A percentile compares a stretch with the other conserved stretches of the same genome.
These are phyloP conservation scores for Cheilosia scutellata DNA, from an alignment of 2,888 invertebrate species.

Conservation along the genomic window DNA sequence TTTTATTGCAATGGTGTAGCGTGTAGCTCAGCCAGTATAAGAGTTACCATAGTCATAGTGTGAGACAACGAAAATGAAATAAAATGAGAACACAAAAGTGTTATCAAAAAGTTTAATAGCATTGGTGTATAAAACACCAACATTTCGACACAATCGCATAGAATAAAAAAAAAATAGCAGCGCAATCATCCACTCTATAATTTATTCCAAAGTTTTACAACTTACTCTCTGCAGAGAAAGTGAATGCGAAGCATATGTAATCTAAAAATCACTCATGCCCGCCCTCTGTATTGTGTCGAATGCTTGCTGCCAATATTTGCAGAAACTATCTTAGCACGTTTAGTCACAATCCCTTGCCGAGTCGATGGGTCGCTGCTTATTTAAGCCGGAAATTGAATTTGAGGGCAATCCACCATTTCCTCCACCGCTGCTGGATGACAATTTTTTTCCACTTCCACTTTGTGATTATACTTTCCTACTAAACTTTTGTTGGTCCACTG, in stretches of 20 bases:
- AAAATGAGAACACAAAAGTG: conserved; percentile 74
- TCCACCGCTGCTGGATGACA: conserved; percentile 83
- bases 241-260: conserved; percentile 40
- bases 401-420: conserved; percentile 51
- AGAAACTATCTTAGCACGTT: conserved; percentile 96
- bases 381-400: conserved; percentile 60
- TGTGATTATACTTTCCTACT: conserved; percentile 32
- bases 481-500: conserved; percentile 33
- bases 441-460: conserved; percentile 53
- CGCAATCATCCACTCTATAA: not conserved
- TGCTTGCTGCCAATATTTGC: conserved; percentile 97
- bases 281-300: conserved; percentile 92
- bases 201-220: conserved; percentile 41
- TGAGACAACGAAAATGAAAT: conserved; percentile 94
- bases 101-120: conserved; percentile 16
- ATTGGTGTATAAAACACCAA: conserved; percentile 10
- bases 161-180: conserved; percentile 16
- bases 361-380: conserved; percentile 86
- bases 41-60: conserved; percentile 95
- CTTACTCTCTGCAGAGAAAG: conserved; percentile 39
- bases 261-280: conserved; percentile 81
- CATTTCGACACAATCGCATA: conserved; percentile 21
- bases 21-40: conserved; percentile 93
- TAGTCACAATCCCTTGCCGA: conserved; percentile 92
- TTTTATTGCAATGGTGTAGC: conserved; percentile 86